phyloP scores from a whole-genome alignment of 1,140 invertebrate genomes.

The Cyrtorhinus lividipennis region DNA sequence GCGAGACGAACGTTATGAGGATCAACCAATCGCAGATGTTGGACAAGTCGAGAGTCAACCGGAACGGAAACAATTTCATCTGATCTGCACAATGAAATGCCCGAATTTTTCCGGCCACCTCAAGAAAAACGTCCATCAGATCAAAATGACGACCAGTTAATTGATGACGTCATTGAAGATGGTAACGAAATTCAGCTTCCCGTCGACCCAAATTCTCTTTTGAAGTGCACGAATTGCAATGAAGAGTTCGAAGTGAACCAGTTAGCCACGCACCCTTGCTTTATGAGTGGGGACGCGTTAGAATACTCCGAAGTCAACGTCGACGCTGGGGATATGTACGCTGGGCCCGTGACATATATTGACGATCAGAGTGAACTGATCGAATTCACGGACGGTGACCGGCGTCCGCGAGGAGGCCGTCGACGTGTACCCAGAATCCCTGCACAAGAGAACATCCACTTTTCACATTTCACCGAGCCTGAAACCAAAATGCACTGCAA shows the following conservation, averaged over 20 bases:
- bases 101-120: conserved; percentile 13
- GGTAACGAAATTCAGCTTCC: background rate
- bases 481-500: conserved; percentile 15
- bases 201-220: background rate
- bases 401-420: too few species aligned
- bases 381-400: too few species aligned
- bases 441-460: conserved; percentile 4
- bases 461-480: background rate
- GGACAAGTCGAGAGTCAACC: too few species aligned
- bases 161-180: background rate
- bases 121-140: background rate
- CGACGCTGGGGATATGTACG: too few species aligned
- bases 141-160: background rate
- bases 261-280: conserved; percentile 11
- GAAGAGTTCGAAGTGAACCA: conserved; percentile 13
- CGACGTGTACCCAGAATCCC: background rate
- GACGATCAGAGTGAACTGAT: too few species aligned
- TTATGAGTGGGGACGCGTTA: conserved; percentile 5
- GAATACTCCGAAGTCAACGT: conserved; percentile 10
- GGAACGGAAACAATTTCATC: conserved; percentile 7
- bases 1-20: background rate
- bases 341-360: too few species aligned
- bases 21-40: background rate
- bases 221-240: conserved; percentile 12
- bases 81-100: conserved; percentile 13